Conservation (phyloP, 2,797 vertebrate genomes). For the Nothura maculosa region DNA sequence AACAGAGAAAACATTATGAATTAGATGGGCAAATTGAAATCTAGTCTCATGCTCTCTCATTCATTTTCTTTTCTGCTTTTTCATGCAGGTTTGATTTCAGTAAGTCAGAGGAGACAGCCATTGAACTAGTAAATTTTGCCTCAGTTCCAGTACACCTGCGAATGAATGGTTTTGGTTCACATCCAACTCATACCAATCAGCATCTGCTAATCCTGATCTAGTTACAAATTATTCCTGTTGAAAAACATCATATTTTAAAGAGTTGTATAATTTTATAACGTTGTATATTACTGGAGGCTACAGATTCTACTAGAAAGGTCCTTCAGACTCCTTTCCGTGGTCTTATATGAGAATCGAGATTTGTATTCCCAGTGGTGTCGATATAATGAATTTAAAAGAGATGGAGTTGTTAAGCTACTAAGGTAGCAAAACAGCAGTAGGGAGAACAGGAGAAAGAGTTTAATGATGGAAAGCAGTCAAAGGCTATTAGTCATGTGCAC, state of each 20-base stretch:
- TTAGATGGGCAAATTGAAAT: background rate
- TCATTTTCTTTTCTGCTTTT: background rate
- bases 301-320: accelerated
- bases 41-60: background rate
- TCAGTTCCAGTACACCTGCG: background rate
- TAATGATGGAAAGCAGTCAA: background rate
- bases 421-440: background rate
- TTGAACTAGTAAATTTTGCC: conserved; percentile 5
- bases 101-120: background rate
- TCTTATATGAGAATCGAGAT: background rate
- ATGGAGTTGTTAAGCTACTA: background rate
- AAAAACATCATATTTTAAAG: background rate
- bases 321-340: background rate
- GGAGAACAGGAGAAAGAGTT: background rate
- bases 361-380: background rate
- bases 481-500: background rate
- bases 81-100: background rate
- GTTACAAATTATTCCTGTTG: background rate
- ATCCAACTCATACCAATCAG: background rate
- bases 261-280: background rate
- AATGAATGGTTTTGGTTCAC: background rate
- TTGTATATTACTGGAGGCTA: background rate
- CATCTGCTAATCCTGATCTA: background rate
- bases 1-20: background rate
- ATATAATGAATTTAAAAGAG: background rate